A percentile compares a stretch with the other conserved stretches of the same genome.
Conservation (phyloP, 2,888 invertebrate species). For the Synanthedon vespiformis region DNA sequence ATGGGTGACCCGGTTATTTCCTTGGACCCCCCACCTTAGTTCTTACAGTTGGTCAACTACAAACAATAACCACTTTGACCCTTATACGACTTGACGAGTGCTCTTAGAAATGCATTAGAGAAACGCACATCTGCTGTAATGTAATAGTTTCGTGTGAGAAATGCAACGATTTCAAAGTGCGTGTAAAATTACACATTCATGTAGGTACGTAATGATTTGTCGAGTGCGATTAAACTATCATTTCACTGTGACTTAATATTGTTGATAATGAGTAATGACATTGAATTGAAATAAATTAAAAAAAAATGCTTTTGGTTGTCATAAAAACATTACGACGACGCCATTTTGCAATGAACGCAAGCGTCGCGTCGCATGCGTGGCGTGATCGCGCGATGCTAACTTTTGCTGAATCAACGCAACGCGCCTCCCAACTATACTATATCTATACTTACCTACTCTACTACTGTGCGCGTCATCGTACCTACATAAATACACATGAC, state of each 20-base stretch:
- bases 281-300: no score
- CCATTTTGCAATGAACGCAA: constrained; percentile 38
- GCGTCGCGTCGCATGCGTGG: constrained; percentile 16
- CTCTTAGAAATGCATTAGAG: constrained; percentile 33
- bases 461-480: no score
- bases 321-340: constrained; percentile 11
- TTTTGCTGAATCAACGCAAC: constrained; percentile 3
- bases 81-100: constrained; percentile 28
- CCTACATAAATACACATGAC: no score
- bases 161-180: constrained; percentile 11
- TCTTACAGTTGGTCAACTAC: constrained; percentile 62
- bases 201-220: constrained; percentile 2
- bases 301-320: no score
- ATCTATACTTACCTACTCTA: not conserved
- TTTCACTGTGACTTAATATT: no score
- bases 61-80: constrained; percentile 51
- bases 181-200: constrained; percentile 1
- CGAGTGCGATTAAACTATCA: not conserved
- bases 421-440: constrained; percentile 16
- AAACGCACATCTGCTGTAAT: constrained; percentile 34
- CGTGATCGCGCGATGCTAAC: constrained; percentile 15
- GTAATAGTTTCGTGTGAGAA: not conserved
- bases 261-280: no score
- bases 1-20: constrained; percentile 56
- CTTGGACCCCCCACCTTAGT: constrained; percentile 44